A percentile compares a stretch with the other conserved stretches of the same genome.
Evolutionary conservation across 2,797 vertebrate genomes (phyloP).

Genomic region (Poecilia gillii): DNA sequence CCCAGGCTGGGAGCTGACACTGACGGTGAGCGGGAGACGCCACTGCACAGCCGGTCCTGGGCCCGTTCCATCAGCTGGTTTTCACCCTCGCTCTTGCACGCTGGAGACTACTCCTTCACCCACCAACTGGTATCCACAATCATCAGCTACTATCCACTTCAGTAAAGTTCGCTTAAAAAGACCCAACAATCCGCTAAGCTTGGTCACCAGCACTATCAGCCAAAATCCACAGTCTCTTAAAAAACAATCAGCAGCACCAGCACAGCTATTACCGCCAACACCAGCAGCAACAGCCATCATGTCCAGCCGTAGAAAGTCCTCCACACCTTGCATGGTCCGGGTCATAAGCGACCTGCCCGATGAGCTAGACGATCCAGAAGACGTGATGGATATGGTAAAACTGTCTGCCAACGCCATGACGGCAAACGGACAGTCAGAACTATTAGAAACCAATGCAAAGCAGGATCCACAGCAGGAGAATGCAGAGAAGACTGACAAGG

Average conservation of each 20-base stretch:
- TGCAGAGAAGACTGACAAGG: constrained; percentile 67
- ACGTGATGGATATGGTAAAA: constrained; percentile 59
- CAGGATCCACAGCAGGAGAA: constrained; percentile 13
- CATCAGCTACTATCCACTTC: constrained; percentile 49
- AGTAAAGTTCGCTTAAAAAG: constrained; percentile 37
- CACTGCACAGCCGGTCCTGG: constrained; percentile 68
- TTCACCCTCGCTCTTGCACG: constrained; percentile 53
- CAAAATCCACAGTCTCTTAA: constrained; percentile 50
- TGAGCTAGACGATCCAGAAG: constrained; percentile 79
- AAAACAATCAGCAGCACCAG: constrained; percentile 64
- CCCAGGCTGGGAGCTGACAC: constrained; percentile 77
- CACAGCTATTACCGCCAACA: constrained; percentile 40
- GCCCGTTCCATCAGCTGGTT: constrained; percentile 54
- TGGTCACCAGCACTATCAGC: constrained; percentile 49
- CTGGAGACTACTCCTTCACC: constrained; percentile 61
- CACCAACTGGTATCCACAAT: constrained; percentile 45
- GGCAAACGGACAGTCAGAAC: constrained; percentile 34
- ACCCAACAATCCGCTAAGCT: constrained; percentile 44
- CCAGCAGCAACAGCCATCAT: constrained; percentile 74
- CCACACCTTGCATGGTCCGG: constrained; percentile 91
- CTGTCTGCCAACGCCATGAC: constrained; percentile 49
- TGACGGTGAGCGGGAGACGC: constrained; percentile 76
- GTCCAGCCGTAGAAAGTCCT: constrained; percentile 94
- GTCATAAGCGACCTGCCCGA: constrained; percentile 77
- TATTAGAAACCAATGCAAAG: constrained; percentile 35